These are phyloP conservation scores for Ptilodon capucinus DNA, from an alignment of 2,888 invertebrate genomes.

Conservation along the genomic window DNA sequence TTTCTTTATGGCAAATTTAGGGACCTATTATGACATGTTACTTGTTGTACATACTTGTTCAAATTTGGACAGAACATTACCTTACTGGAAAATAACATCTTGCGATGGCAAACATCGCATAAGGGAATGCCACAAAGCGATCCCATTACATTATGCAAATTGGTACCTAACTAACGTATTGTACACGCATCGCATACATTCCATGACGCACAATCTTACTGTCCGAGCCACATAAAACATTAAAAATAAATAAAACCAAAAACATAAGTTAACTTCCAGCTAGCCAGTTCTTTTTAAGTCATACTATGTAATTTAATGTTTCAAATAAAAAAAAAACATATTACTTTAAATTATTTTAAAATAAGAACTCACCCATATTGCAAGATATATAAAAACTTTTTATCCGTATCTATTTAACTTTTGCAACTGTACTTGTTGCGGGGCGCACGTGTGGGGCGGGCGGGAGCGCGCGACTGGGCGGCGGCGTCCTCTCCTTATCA, in stretches of 20 bases:
- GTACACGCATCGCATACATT: constrained; percentile 31
- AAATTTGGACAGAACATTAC: too few species aligned
- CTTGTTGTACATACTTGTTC: too few species aligned
- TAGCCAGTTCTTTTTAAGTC: not conserved
- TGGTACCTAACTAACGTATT: constrained; percentile 30
- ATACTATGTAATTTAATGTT: not conserved
- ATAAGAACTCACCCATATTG: constrained; percentile 34
- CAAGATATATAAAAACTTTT: constrained; percentile 2
- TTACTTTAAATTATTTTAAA: constrained; percentile 2
- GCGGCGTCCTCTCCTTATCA: constrained; percentile 66
- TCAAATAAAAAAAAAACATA: not conserved
- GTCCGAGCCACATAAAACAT: constrained; percentile 4
- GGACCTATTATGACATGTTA: too few species aligned
- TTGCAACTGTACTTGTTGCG: constrained; percentile 1
- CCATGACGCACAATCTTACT: constrained; percentile 32
- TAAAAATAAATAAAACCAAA: not conserved
- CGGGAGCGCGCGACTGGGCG: constrained; percentile 70
- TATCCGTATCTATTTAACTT: not conserved
- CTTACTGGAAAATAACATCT: too few species aligned
- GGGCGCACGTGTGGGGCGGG: constrained; percentile 69
- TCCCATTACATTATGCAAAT: constrained; percentile 58
- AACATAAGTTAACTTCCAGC: too few species aligned
- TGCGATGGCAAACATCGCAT: not conserved
- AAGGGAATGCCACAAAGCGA: constrained; percentile 22
- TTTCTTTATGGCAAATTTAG: too few species aligned